These are phyloP conservation scores for Drosophila mauritiana DNA, from an alignment of 1,140 invertebrate genomes.

Conservation along the genomic window DNA sequence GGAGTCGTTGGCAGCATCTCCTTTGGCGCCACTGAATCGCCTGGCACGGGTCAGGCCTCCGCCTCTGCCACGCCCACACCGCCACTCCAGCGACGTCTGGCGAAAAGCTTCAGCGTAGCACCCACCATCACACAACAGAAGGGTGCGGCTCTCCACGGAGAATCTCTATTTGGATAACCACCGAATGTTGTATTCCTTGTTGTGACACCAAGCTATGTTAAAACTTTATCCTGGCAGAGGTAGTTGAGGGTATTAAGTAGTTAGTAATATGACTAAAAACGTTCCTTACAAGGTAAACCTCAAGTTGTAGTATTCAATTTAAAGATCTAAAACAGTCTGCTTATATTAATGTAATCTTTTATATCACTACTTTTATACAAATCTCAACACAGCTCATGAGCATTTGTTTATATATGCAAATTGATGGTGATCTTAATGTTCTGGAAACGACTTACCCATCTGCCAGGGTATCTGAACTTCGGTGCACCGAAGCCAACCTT, in stretches of 20 bases:
- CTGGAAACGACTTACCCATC: slow-evolving; percentile 1
- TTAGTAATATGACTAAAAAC: too few relatives aligned
- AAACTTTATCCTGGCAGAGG: slow-evolving; percentile 21
- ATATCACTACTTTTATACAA: too few relatives aligned
- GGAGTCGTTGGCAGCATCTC: slow-evolving; percentile 76
- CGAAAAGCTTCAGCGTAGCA: slow-evolving; percentile 95
- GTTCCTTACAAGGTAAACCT: too few relatives aligned
- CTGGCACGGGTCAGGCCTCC: neutral
- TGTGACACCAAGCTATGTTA: slow-evolving; percentile 1
- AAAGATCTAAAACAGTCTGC: too few relatives aligned
- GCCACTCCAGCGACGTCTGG: slow-evolving; percentile 91
- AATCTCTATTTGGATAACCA: slow-evolving; percentile 16
- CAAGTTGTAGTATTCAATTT: too few relatives aligned
- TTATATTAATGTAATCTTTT: too few relatives aligned
- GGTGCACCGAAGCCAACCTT: slow-evolving; percentile 18
- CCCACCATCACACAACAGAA: slow-evolving; percentile 86
- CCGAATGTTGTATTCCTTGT: slow-evolving; percentile 39
- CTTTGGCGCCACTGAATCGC: slow-evolving; percentile 51
- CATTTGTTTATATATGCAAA: neutral
- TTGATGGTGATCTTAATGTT: neutral
- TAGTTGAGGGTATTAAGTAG: slow-evolving; percentile 1
- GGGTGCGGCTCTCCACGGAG: slow-evolving; percentile 62
- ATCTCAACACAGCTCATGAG: too few relatives aligned
- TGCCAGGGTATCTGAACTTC: slow-evolving; percentile 34
- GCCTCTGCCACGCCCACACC: slow-evolving; percentile 88